These are phyloP conservation scores for Lagorchestes hirsutus DNA, from an alignment of 2,797 vertebrate species.

Conservation along the genomic window DNA sequence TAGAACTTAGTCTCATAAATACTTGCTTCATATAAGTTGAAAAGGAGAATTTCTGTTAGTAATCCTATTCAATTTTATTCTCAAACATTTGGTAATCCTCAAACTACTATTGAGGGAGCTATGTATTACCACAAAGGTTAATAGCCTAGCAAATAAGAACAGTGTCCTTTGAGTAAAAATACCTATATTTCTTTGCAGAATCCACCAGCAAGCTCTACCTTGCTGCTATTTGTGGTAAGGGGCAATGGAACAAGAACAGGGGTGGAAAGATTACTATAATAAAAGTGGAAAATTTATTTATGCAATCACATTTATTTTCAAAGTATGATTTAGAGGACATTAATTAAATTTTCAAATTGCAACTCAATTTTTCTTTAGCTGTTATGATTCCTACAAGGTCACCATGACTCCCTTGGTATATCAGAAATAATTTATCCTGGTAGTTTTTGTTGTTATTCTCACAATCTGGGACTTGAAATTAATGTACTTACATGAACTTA, in stretches of 20 bases:
- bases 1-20: neutral
- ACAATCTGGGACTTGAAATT: neutral
- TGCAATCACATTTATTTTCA: neutral
- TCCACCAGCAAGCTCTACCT: neutral
- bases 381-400: neutral
- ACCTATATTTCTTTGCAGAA: neutral
- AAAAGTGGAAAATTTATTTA: neutral
- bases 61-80: neutral
- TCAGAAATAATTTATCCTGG: neutral
- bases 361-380: neutral
- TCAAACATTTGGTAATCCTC: neutral
- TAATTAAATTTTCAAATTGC: neutral
- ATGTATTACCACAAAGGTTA: neutral
- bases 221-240: neutral
- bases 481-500: neutral
- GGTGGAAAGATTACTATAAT: neutral
- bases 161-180: neutral
- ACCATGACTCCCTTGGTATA: neutral
- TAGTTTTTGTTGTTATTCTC: neutral
- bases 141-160: neutral
- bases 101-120: neutral
- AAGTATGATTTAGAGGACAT: neutral
- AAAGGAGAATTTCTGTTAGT: neutral
- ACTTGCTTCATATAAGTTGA: neutral
- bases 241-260: neutral